These are phyloP conservation scores for Emys orbicularis DNA, from an alignment of 2,797 vertebrate genomes.

Conservation along the genomic window DNA sequence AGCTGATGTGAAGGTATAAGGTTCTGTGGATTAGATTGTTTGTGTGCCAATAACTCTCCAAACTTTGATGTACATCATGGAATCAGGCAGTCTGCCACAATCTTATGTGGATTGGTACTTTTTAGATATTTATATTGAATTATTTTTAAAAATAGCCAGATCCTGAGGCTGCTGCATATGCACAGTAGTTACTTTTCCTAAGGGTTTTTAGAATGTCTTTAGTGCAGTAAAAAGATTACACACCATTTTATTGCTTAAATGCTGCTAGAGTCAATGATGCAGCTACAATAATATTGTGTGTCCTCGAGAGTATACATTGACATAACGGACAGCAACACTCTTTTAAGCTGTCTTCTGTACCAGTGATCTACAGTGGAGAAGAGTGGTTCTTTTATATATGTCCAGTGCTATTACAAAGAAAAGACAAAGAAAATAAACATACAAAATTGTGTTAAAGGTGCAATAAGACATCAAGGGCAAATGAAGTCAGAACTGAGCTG, in stretches of 20 bases:
- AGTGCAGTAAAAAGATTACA: background rate
- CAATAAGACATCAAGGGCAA: background rate
- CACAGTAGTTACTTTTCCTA: fast-evolving
- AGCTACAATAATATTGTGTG: background rate
- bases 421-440: background rate
- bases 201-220: background rate
- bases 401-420: background rate
- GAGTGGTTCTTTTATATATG: background rate
- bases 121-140: background rate
- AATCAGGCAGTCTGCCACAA: background rate
- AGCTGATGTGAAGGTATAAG: background rate
- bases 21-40: background rate
- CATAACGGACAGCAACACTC: background rate
- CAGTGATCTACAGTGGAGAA: background rate
- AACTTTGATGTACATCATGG: fast-evolving
- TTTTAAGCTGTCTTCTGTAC: background rate
- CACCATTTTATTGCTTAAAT: background rate
- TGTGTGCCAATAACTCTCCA: background rate
- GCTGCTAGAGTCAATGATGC: background rate
- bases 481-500: background rate
- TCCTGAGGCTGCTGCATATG: background rate
- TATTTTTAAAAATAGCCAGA: background rate
- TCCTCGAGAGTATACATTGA: background rate
- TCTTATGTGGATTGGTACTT: background rate
- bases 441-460: background rate